These are phyloP conservation scores for Chesias legatella DNA, from an alignment of 2,888 invertebrate genomes.

Conservation along the genomic window DNA sequence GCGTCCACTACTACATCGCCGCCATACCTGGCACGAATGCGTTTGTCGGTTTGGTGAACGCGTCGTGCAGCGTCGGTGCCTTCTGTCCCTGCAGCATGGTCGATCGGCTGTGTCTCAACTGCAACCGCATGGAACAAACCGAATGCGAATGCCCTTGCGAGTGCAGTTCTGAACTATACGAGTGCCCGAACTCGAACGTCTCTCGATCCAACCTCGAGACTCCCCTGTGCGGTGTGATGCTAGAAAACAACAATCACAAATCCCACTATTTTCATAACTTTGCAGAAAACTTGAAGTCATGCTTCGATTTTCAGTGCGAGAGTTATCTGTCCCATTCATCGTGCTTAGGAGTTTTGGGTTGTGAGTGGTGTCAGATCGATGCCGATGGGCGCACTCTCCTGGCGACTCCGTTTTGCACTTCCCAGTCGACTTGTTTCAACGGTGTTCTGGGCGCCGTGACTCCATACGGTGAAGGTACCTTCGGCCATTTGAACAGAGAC, in stretches of 20 bases:
- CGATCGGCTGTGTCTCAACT: slow-evolving; percentile 93
- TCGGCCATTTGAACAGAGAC: slow-evolving; percentile 70
- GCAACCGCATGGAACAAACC: slow-evolving; percentile 95
- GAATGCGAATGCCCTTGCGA: slow-evolving; percentile 98
- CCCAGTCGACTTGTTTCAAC: slow-evolving; percentile 90
- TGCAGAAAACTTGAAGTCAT: slow-evolving; percentile 81
- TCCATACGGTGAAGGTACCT: slow-evolving; percentile 88
- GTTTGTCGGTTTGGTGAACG: slow-evolving; percentile 93
- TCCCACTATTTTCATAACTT: slow-evolving; percentile 73
- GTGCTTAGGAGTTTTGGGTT: slow-evolving; percentile 89
- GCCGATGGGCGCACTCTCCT: slow-evolving; percentile 86
- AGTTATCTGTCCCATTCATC: slow-evolving; percentile 81
- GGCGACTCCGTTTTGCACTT: slow-evolving; percentile 87
- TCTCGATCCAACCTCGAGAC: slow-evolving; percentile 54
- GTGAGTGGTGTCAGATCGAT: slow-evolving; percentile 94
- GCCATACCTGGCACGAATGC: slow-evolving; percentile 92
- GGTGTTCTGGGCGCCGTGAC: slow-evolving; percentile 91
- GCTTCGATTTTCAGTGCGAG: slow-evolving; percentile 86
- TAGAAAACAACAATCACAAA: slow-evolving; percentile 72
- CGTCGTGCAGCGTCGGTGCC: slow-evolving; percentile 89
- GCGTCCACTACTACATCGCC: slow-evolving; percentile 91
- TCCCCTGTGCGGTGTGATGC: slow-evolving; percentile 67
- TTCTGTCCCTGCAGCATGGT: slow-evolving; percentile 97
- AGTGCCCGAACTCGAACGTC: slow-evolving; percentile 56
- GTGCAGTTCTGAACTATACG: slow-evolving; percentile 82